These are phyloP conservation scores for Prunella himalayana DNA, from an alignment of 2,113 vertebrate species.

Conservation along the genomic window DNA sequence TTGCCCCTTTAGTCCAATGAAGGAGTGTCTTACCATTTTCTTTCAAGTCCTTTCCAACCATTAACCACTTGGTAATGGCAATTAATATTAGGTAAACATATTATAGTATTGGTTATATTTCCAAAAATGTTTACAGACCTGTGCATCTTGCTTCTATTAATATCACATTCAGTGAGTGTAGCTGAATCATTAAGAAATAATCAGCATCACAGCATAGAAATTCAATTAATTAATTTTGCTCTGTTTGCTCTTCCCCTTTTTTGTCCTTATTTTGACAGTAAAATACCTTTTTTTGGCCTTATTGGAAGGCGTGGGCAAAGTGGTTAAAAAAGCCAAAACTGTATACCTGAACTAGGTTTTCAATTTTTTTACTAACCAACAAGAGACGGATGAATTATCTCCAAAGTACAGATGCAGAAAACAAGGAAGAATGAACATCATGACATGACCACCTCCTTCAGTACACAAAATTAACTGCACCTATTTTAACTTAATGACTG, in stretches of 20 bases:
- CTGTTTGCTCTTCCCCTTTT: background rate
- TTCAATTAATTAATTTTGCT: background rate
- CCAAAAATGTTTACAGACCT: background rate
- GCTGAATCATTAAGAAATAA: background rate
- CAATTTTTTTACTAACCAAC: background rate
- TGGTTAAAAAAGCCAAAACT: conserved; percentile 2
- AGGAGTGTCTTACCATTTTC: background rate
- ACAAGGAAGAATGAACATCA: background rate
- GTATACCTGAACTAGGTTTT: background rate
- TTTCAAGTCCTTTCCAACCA: background rate
- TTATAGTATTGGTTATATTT: background rate
- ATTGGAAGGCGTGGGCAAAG: background rate
- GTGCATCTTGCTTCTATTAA: background rate
- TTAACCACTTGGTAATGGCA: background rate
- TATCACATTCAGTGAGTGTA: background rate
- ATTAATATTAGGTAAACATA: background rate
- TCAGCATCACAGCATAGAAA: background rate
- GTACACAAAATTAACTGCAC: background rate
- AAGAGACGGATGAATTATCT: background rate
- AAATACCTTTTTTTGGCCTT: background rate
- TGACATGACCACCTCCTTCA: background rate
- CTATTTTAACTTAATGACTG: background rate
- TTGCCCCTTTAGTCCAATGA: background rate
- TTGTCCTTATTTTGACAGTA: background rate
- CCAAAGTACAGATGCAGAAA: background rate